Conservation (phyloP, 2,113 vertebrate species). For the Platycercus adscitus region DNA sequence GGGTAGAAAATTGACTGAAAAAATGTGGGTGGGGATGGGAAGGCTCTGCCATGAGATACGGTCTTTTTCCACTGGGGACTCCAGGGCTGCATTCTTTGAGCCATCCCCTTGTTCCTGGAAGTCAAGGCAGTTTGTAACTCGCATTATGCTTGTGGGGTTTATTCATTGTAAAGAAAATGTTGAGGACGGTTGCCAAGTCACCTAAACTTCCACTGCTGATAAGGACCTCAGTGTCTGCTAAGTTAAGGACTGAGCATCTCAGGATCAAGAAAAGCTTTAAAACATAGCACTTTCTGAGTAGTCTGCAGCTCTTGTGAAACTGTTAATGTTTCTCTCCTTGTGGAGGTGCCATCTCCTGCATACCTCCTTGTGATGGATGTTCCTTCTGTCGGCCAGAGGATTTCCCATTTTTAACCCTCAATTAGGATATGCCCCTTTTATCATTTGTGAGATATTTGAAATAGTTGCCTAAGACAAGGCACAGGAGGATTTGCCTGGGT, state of each 20-base stretch:
- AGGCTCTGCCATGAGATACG: background rate
- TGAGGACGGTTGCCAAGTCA: background rate
- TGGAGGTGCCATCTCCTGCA: background rate
- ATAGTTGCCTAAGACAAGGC: background rate
- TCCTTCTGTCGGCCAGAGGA: background rate
- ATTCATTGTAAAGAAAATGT: background rate
- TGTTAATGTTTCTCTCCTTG: background rate
- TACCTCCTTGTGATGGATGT: background rate
- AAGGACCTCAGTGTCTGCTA: background rate
- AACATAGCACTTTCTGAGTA: background rate
- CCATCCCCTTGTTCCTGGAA: conserved; percentile 15
- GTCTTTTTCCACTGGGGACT: background rate
- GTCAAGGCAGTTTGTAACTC: background rate
- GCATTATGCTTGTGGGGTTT: background rate
- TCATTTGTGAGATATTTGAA: background rate
- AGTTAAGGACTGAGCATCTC: background rate
- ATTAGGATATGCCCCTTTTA: background rate
- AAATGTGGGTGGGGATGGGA: background rate
- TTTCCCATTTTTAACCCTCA: conserved; percentile 3
- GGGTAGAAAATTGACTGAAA: conserved; percentile 12
- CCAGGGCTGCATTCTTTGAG: background rate
- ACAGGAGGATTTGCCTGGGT: background rate
- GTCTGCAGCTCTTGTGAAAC: background rate
- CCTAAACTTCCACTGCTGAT: background rate
- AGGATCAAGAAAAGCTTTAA: background rate